A percentile compares a stretch with the other conserved stretches of the same genome.
Conservation (phyloP, 2,113 vertebrate genomes). For the Syngnathus floridae region DNA sequence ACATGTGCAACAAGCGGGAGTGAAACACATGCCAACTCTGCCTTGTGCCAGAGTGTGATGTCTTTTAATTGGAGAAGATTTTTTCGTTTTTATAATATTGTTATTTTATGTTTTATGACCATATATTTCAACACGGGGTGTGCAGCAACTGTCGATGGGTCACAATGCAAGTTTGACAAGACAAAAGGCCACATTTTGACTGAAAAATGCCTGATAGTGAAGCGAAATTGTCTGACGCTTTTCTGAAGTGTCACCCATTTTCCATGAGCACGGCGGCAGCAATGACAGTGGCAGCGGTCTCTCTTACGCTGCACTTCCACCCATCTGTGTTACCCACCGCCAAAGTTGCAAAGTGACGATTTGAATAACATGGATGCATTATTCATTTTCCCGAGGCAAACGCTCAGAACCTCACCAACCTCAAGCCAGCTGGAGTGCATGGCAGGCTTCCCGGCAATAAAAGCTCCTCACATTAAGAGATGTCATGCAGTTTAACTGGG, state of each 20-base stretch:
- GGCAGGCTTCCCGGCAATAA: conserved; percentile 52
- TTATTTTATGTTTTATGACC: neutral
- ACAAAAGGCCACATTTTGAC: neutral
- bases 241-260: conserved; percentile 37
- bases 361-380: conserved; percentile 55
- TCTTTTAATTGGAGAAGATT: no score
- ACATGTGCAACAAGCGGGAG: no score
- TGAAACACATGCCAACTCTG: no score
- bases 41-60: no score
- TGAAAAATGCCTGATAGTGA: neutral
- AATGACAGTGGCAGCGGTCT: conserved; percentile 12
- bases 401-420: conserved; percentile 54
- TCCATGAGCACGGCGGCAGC: conserved; percentile 28
- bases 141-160: neutral
- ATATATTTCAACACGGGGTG: neutral
- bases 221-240: conserved; percentile 18
- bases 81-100: no score
- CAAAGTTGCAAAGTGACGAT: conserved; percentile 37
- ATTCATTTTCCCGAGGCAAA: conserved; percentile 59
- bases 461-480: conserved; percentile 57
- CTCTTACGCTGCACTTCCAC: conserved; percentile 19
- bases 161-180: neutral
- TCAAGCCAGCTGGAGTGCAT: conserved; percentile 55
- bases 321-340: conserved; percentile 31
- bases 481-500: conserved; percentile 61